phyloP scores from a whole-genome alignment of 2,888 invertebrate genomes.

The Conomelus anceps region DNA sequence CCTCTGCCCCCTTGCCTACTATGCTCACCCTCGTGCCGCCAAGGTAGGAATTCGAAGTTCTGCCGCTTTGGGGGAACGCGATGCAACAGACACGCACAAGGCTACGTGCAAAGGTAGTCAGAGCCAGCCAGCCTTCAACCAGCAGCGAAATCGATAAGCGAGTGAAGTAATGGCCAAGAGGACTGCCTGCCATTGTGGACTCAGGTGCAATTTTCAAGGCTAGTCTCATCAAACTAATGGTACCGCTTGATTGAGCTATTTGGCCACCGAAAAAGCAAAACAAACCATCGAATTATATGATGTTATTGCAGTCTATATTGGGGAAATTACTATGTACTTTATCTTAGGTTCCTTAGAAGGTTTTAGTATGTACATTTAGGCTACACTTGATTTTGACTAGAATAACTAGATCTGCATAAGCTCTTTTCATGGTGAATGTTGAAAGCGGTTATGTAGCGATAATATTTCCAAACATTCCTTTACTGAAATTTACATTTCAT shows the following conservation, averaged over 20 bases:
- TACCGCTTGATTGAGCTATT: not conserved
- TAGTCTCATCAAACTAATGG: not conserved
- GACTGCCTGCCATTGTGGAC: not conserved
- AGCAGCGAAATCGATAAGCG: not conserved
- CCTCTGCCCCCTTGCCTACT: not conserved
- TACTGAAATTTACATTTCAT: no score
- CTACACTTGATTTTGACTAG: no score
- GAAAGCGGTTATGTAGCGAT: no score
- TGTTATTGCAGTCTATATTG: not conserved
- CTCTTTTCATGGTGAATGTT: no score
- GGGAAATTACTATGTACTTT: not conserved
- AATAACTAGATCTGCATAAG: no score
- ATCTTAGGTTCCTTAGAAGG: not conserved
- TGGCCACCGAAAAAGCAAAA: not conserved
- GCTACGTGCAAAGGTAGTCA: not conserved
- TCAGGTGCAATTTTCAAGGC: not conserved
- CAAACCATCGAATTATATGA: not conserved
- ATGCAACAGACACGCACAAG: not conserved
- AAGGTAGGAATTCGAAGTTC: not conserved
- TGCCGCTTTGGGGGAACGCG: not conserved
- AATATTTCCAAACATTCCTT: no score
- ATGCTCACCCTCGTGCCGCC: not conserved
- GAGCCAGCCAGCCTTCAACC: not conserved
- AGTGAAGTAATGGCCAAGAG: not conserved
- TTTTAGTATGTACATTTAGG: not conserved